Conservation (phyloP, 2,797 vertebrate genomes). For the Spondyliosoma cantharus region DNA sequence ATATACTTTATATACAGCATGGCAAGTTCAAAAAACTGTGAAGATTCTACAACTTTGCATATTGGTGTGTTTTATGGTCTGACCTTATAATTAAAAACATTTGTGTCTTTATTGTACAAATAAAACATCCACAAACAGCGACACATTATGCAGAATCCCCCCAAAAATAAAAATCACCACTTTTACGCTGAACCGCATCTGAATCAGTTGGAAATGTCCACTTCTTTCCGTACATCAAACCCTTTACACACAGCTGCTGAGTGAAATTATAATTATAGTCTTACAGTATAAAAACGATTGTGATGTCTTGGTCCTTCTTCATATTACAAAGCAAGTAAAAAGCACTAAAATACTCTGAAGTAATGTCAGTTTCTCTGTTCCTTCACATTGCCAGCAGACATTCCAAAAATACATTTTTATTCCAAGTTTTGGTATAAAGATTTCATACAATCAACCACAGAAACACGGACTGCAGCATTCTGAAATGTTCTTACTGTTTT, state of each 20-base stretch:
- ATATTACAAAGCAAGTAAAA: slow-evolving; percentile 6
- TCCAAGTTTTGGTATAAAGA: too few species aligned
- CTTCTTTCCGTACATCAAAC: not conserved
- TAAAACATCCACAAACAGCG: not conserved
- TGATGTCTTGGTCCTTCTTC: not conserved
- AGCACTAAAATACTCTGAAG: not conserved
- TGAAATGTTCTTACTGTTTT: slow-evolving; percentile 44
- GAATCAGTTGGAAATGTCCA: not conserved
- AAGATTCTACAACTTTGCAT: not conserved
- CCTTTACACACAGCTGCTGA: not conserved
- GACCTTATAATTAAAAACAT: not conserved
- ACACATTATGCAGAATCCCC: not conserved
- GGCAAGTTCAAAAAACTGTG: not conserved
- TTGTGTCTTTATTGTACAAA: too few species aligned
- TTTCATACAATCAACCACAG: slow-evolving; percentile 25
- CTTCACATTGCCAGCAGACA: not conserved
- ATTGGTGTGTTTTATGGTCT: not conserved
- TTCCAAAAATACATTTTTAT: not conserved
- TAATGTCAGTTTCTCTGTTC: not conserved
- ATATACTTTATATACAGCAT: too few species aligned
- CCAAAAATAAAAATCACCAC: not conserved
- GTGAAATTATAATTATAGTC: not conserved
- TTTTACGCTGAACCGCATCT: not conserved
- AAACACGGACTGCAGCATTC: slow-evolving; percentile 31
- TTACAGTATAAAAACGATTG: not conserved